phyloP scores from a whole-genome alignment of 2,888 invertebrate genomes.

The Stenolophus ochropezus region DNA sequence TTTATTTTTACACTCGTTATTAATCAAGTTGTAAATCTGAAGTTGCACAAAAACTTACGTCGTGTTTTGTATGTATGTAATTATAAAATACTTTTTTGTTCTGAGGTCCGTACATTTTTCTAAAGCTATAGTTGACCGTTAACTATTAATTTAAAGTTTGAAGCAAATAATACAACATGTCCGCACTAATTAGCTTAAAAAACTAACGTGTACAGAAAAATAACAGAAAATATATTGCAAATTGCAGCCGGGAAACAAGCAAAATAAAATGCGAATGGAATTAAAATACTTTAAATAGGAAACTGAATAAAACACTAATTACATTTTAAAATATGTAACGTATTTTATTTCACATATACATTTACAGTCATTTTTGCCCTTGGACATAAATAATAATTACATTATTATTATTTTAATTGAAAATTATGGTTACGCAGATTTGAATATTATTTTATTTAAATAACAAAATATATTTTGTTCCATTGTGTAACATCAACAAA shows the following conservation, averaged over 20 bases:
- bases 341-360: too few relatives aligned
- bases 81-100: neutral
- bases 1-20: slow-evolving; percentile 15
- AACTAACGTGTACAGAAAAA: neutral
- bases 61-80: neutral
- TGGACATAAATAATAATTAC: too few relatives aligned
- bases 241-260: neutral
- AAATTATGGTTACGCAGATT: too few relatives aligned
- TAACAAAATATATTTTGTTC: too few relatives aligned
- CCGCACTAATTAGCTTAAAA: neutral
- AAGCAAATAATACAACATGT: neutral
- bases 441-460: too few relatives aligned
- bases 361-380: too few relatives aligned
- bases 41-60: neutral
- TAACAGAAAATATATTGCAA: neutral
- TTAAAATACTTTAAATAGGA: too few relatives aligned
- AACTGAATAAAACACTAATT: too few relatives aligned
- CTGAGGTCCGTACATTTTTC: neutral
- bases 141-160: neutral
- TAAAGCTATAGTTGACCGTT: neutral
- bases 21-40: slow-evolving; percentile 22
- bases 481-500: too few relatives aligned
- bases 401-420: too few relatives aligned
- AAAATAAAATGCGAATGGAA: neutral
- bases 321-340: too few relatives aligned